These are phyloP conservation scores for Leuctra nigra DNA, from an alignment of 2,888 invertebrate species.

Conservation along the genomic window DNA sequence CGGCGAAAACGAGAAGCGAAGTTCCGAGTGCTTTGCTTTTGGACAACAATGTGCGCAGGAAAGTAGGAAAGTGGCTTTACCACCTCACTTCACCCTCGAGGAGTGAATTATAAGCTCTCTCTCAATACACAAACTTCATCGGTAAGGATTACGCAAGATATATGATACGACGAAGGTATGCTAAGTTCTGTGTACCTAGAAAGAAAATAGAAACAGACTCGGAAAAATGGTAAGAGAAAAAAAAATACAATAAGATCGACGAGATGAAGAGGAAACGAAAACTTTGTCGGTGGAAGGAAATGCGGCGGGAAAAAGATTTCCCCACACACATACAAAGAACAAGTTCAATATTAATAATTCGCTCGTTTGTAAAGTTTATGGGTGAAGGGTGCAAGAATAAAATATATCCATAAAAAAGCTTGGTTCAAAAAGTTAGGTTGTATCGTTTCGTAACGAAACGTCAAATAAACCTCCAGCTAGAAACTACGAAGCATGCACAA, in stretches of 20 bases:
- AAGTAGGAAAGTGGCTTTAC: too few relatives aligned
- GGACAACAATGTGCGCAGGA: too few relatives aligned
- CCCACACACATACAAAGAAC: conserved; percentile 27
- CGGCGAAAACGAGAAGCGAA: too few relatives aligned
- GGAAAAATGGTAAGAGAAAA: background rate
- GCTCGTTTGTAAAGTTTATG: conserved; percentile 28
- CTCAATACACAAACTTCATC: too few relatives aligned
- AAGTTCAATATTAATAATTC: conserved; percentile 29
- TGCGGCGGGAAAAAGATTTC: conserved; percentile 21
- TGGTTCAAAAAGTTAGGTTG: conserved; percentile 20
- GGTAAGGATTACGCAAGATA: too few relatives aligned
- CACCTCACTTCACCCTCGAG: too few relatives aligned
- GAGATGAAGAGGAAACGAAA: background rate
- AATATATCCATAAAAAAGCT: background rate
- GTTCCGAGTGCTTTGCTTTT: too few relatives aligned
- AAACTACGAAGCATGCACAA: conserved; percentile 12
- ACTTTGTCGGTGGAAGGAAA: background rate
- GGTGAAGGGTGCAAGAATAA: conserved; percentile 17
- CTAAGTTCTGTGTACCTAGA: conserved; percentile 15
- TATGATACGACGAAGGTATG: too few relatives aligned
- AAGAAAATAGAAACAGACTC: conserved; percentile 13
- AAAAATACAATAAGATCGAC: background rate
- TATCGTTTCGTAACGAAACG: conserved; percentile 19
- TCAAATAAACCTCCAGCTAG: conserved; percentile 17
- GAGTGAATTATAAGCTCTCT: too few relatives aligned